These are phyloP conservation scores for Bombus ignitus DNA, from an alignment of 1,140 invertebrate genomes.

Conservation along the genomic window DNA sequence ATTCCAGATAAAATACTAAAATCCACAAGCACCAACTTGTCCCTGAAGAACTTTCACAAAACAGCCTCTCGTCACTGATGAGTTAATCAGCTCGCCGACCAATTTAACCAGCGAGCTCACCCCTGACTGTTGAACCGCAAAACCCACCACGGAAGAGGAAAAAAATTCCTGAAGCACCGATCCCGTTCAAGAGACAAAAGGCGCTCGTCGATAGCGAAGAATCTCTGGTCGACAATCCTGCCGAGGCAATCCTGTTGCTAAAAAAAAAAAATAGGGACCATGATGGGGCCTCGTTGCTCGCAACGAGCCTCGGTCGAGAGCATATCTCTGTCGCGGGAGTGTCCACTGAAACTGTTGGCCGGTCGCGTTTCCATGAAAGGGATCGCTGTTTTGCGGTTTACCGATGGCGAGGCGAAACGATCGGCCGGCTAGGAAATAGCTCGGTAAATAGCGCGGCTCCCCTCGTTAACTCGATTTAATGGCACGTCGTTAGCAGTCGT, in stretches of 20 bases:
- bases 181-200: neutral
- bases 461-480: constrained; percentile 76
- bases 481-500: constrained; percentile 73
- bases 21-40: neutral
- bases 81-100: constrained; percentile 6
- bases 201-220: neutral
- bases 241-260: neutral
- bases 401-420: constrained; percentile 64
- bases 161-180: too few relatives aligned
- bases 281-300: neutral
- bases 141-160: neutral
- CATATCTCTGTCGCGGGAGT: constrained; percentile 36
- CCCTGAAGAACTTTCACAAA: neutral
- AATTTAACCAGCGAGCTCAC: neutral
- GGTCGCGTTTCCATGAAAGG: constrained; percentile 60
- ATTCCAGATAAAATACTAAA: neutral
- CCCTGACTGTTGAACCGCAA: neutral
- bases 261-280: neutral
- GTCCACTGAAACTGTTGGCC: constrained; percentile 36
- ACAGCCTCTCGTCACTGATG: neutral
- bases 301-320: neutral
- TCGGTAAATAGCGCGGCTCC: constrained; percentile 65
- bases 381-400: constrained; percentile 63
- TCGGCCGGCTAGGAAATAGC: constrained; percentile 63
- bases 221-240: neutral